Percentiles rank a stretch among this genome's conserved stretches.
Evolutionary conservation across 2,888 invertebrate genomes (phyloP).

Genomic region (Escarpia spicata): DNA sequence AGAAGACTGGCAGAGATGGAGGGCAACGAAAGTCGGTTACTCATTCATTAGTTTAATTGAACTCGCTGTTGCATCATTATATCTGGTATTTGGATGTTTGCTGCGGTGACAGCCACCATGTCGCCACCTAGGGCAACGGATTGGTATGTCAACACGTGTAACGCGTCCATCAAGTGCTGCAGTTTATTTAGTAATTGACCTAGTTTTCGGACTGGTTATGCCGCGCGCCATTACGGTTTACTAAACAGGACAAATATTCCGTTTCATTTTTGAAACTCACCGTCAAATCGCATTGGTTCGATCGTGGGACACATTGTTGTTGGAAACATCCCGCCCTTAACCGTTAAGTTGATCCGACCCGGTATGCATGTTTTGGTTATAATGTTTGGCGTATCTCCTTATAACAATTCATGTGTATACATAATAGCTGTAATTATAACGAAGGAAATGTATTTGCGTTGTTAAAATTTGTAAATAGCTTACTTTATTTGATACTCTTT

Average conservation of each 20-base stretch:
- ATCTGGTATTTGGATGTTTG: not conserved
- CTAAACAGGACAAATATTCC: not conserved
- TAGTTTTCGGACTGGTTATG: not conserved
- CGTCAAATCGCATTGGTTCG: not conserved
- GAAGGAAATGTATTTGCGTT: not conserved
- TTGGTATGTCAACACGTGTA: not conserved
- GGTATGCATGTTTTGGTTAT: not conserved
- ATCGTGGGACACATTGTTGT: not conserved
- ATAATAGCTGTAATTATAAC: not conserved
- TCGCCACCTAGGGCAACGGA: not conserved
- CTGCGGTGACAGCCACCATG: not conserved
- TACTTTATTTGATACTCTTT: too few species aligned
- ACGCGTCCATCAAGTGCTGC: not conserved
- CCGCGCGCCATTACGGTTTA: not conserved
- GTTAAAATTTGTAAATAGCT: not conserved
- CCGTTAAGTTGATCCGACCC: not conserved
- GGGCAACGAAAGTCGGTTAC: too few species aligned
- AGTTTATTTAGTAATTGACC: not conserved
- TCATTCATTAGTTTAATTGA: not conserved
- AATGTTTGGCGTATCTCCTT: not conserved
- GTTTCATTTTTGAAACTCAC: not conserved
- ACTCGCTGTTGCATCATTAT: not conserved
- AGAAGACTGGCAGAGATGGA: too few species aligned
- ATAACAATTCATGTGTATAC: not conserved
- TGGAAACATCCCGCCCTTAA: not conserved